Base-by-base conservation (phyloP, 2,888 invertebrate species). In the Drosophila testacea region DNA sequence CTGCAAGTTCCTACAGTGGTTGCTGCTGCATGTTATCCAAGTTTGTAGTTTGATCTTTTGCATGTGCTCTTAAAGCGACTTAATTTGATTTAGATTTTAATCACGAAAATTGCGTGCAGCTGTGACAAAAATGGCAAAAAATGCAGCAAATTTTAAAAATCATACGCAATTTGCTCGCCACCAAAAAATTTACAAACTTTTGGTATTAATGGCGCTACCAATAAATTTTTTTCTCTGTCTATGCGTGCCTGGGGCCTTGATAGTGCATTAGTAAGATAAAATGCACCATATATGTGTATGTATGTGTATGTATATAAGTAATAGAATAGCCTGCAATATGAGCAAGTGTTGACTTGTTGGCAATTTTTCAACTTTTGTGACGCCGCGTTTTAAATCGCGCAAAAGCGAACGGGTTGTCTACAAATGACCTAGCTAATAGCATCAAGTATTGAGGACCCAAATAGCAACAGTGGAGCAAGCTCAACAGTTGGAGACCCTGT, bases 21-120 rank as follows among this genome's bases (percentile, higher is more conserved):
- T 39, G 44, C 64, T 52, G 65, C 51, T 75, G 83, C 73, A 86
- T 83, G 81, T 88, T 88, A 78, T 61, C 73, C 73, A 65, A 52
- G 67, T 74, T 50, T 47, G 22, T 46, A 10, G 55, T 38, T 46
- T 54, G 46, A 22, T 46, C 70, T 79, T 88, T 87, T 89, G 83
- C 89, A 87, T 83, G 83, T 78, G 89, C 83, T 83, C 78, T 83
- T 83, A 81, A 75, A 88, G 89, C 87, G 89, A 88, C 89, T 83
- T 84, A 87, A 84, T 89, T 87, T 84, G 88, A 89, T 84, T 84
- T 89, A 84, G 85, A 89, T 84, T 87, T 89, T 81, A 84, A 89
- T 89, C 83, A 85, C 85, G 50, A 69, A 55, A 82, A 73, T 89
- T 89, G 88, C 88, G 89, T 87, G 85, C 87, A 68, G 66, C 77